Conservation (phyloP, 2,888 invertebrate species). For the Andricus quercusramuli region DNA sequence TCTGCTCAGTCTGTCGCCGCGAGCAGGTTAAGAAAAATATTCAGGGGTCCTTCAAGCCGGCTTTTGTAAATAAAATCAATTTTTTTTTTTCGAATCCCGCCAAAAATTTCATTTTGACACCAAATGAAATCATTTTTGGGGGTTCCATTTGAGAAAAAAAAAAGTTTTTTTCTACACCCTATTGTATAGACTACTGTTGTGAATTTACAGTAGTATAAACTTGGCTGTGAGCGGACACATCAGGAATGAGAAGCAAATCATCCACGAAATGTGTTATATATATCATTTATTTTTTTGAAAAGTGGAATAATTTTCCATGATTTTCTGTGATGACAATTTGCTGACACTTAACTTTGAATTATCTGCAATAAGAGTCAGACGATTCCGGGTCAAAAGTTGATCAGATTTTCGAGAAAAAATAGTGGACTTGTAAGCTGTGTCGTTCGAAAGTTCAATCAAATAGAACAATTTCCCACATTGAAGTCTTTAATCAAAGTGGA, state of each 20-base stretch:
- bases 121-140: too few species aligned
- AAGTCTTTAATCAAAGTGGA: neutral
- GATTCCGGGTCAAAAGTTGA: neutral
- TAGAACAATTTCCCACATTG: neutral
- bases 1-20: slow-evolving; percentile 56
- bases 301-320: too few species aligned
- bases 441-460: neutral
- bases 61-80: too few species aligned
- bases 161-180: too few species aligned
- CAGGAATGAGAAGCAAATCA: neutral
- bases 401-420: neutral
- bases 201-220: slow-evolving; percentile 54
- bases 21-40: slow-evolving; percentile 40
- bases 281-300: too few species aligned
- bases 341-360: neutral
- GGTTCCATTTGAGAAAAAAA: too few species aligned
- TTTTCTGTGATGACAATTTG: neutral
- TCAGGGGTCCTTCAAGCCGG: too few species aligned
- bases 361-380: neutral
- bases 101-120: too few species aligned
- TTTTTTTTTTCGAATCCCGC: too few species aligned
- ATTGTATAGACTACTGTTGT: too few species aligned
- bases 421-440: neutral
- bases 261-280: too few species aligned
- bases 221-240: slow-evolving; percentile 51